A percentile compares a stretch with the other conserved stretches of the same genome.
phyloP scores from a whole-genome alignment of 2,888 invertebrate species.

The Erebia aethiops region DNA sequence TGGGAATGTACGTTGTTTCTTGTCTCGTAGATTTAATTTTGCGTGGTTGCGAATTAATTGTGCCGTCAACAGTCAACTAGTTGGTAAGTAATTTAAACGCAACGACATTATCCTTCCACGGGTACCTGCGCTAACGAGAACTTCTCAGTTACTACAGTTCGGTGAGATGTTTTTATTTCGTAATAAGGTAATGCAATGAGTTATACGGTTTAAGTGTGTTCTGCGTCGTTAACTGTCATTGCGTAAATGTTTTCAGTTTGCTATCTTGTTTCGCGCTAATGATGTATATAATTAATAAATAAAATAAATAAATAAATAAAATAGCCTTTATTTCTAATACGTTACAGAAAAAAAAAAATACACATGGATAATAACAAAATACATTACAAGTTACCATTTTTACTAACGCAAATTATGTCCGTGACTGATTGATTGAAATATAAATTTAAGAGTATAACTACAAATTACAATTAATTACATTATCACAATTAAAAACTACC shows the following conservation, averaged over 20 bases:
- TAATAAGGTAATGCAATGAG: constrained; percentile 8
- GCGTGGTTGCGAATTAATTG: constrained; percentile 42
- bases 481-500: no score
- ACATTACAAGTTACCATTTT: no score
- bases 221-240: constrained; percentile 3
- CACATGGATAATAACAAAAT: no score
- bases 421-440: no score
- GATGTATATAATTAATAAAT: no score
- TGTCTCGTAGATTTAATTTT: constrained; percentile 41
- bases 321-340: no score
- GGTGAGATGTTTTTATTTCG: constrained; percentile 18
- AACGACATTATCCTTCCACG: constrained; percentile 32
- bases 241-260: constrained; percentile 8
- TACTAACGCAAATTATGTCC: no score
- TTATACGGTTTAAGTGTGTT: constrained; percentile 1
- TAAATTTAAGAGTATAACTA: no score
- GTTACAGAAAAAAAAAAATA: no score
- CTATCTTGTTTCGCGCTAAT: constrained; percentile 7
- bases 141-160: constrained; percentile 11
- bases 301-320: no score
- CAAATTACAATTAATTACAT: no score
- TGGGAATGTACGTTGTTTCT: constrained; percentile 40
- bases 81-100: constrained; percentile 38
- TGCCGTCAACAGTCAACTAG: constrained; percentile 31
- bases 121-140: constrained; percentile 19